Conservation (phyloP, 2,888 invertebrate species). For the Epistrophe grossulariae region DNA sequence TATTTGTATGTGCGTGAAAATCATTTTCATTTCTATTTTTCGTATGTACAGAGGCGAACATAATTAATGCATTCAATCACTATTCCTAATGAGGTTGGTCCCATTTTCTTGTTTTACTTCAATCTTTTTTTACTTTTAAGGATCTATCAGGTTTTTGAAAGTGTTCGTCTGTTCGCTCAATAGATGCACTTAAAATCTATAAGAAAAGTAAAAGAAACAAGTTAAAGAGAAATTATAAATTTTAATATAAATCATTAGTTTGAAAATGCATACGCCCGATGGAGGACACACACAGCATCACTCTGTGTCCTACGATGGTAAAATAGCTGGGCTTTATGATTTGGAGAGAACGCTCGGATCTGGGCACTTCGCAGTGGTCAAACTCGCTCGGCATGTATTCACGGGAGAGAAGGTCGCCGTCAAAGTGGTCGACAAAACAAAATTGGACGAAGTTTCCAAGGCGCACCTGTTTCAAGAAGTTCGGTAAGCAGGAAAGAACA, state of each 20-base stretch:
- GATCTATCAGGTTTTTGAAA: conserved; percentile 13
- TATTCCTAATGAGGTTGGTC: conserved; percentile 69
- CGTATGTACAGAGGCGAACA: conserved; percentile 27
- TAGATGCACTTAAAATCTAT: conserved; percentile 9
- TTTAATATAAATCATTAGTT: conserved; percentile 50
- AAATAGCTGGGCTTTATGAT: conserved; percentile 98
- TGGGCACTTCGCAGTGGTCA: conserved; percentile 99
- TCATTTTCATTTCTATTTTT: conserved; percentile 7
- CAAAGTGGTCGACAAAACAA: conserved; percentile 99
- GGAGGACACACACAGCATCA: conserved; percentile 60
- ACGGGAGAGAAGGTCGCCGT: conserved; percentile 99
- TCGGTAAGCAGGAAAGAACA: conserved; percentile 80
- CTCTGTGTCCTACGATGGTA: conserved; percentile 88
- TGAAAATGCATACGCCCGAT: conserved; percentile 71
- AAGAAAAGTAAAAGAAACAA: not conserved
- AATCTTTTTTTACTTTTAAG: conserved; percentile 5
- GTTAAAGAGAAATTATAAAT: not conserved
- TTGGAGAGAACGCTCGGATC: conserved; percentile 98
- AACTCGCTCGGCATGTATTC: conserved; percentile 98
- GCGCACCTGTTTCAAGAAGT: conserved; percentile 98
- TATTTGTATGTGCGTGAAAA: conserved; percentile 30
- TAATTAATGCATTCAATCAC: conserved; percentile 60
- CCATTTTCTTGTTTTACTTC: conserved; percentile 8
- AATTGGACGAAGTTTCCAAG: conserved; percentile 97
- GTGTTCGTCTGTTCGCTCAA: not conserved